phyloP scores from a whole-genome alignment of 2,113 vertebrate genomes.

The Monopterus albus region DNA sequence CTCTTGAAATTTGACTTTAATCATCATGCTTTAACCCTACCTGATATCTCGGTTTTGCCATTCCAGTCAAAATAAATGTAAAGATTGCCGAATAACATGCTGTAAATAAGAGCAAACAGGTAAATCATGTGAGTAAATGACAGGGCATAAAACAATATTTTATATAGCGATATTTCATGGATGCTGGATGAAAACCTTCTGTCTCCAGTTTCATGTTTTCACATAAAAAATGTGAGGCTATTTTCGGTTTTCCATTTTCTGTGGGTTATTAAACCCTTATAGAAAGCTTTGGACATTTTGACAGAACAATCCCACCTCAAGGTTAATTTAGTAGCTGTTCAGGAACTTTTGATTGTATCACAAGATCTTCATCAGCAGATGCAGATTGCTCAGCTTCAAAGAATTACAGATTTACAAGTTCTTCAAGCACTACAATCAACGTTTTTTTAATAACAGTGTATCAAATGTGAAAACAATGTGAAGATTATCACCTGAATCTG shows the following conservation, averaged over 20 bases:
- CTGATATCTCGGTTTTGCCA: slow-evolving; percentile 91
- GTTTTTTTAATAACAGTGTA: too few relatives aligned
- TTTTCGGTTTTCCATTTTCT: too few relatives aligned
- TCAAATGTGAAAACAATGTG: too few relatives aligned
- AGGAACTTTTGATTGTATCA: not conserved
- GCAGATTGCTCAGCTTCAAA: too few relatives aligned
- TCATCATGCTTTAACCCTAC: slow-evolving; percentile 71
- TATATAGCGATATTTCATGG: not conserved
- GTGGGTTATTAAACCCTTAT: too few relatives aligned
- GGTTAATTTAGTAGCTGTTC: not conserved
- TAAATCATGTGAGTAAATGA: slow-evolving; percentile 3
- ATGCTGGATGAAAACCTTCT: not conserved
- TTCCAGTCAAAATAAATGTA: slow-evolving; percentile 98
- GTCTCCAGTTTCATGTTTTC: not conserved
- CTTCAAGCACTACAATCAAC: too few relatives aligned
- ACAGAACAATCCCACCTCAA: too few relatives aligned
- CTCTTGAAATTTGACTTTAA: slow-evolving; percentile 18
- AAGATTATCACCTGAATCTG: too few relatives aligned
- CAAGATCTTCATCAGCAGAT: too few relatives aligned
- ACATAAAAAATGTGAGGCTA: not conserved
- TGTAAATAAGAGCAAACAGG: slow-evolving; percentile 67
- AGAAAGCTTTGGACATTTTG: too few relatives aligned
- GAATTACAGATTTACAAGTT: not conserved
- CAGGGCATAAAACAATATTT: not conserved
- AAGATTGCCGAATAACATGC: slow-evolving; percentile 97